Conservation (phyloP, 2,113 vertebrate genomes). For the Lota lota region DNA sequence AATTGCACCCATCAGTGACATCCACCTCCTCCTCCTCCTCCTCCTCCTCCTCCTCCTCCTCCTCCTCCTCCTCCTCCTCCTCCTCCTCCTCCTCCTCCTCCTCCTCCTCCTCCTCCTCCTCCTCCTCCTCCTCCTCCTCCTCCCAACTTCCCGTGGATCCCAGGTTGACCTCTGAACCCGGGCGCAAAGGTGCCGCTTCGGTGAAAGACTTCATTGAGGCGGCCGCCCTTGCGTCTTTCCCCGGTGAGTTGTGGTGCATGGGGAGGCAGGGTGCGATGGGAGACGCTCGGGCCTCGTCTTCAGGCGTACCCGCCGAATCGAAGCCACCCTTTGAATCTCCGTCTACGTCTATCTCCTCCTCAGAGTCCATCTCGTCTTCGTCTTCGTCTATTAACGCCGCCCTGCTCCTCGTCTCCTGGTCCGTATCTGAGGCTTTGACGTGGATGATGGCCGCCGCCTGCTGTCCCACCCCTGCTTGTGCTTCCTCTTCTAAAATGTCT, state of each 20-base stretch:
- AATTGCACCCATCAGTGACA: conserved; percentile 40
- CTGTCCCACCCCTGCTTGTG: no score
- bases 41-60: conserved; percentile 33
- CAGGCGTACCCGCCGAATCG: conserved; percentile 2
- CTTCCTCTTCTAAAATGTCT: no score
- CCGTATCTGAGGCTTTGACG: no score
- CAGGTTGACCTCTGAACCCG: not conserved
- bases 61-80: conserved; percentile 27
- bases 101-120: conserved; percentile 23
- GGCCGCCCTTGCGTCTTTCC: not conserved
- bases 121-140: conserved; percentile 32
- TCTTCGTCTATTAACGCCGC: no score
- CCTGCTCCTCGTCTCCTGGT: no score
- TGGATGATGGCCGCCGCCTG: no score
- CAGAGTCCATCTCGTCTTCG: no score
- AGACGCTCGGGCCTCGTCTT: not conserved
- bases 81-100: conserved; percentile 47
- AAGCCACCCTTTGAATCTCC: not conserved
- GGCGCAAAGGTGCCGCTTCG: not conserved
- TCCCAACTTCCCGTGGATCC: conserved; percentile 19
- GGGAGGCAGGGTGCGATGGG: not conserved
- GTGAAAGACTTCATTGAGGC: not conserved
- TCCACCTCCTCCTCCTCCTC: conserved; percentile 40
- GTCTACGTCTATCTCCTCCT: not conserved
- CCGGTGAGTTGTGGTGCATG: not conserved